Percentiles rank a stretch among this genome's conserved stretches.
phyloP scores from a whole-genome alignment of 2,888 invertebrate species.

The Smittia sp. region DNA sequence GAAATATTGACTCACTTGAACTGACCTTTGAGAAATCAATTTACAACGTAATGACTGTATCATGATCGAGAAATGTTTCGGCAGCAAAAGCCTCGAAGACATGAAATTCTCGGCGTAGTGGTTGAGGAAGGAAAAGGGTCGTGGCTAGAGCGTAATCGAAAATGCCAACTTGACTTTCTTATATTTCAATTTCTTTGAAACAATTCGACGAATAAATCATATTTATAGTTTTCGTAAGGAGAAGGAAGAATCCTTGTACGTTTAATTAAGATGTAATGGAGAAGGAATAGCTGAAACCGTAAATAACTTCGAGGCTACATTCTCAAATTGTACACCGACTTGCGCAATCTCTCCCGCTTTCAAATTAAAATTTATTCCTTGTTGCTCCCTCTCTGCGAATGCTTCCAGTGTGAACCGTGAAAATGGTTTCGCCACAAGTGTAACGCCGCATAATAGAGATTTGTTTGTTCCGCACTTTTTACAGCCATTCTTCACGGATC shows the following conservation, averaged over 20 bases:
- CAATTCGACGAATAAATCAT: slow-evolving; percentile 37
- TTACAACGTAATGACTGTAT: slow-evolving; percentile 35
- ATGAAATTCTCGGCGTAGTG: neutral
- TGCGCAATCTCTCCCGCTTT: neutral
- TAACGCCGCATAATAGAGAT: slow-evolving; percentile 37
- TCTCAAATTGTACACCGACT: slow-evolving; percentile 33
- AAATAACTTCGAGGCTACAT: slow-evolving; percentile 32
- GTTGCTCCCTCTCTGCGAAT: neutral
- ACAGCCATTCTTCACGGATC: slow-evolving; percentile 38
- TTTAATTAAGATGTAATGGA: slow-evolving; percentile 40
- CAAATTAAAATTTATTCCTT: slow-evolving; percentile 22
- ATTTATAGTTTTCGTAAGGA: slow-evolving; percentile 29
- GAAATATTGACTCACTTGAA: slow-evolving; percentile 36
- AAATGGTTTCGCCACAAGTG: slow-evolving; percentile 11
- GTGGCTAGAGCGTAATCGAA: neutral
- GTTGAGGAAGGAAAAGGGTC: neutral
- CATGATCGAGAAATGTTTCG: slow-evolving; percentile 4
- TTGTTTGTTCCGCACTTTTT: slow-evolving; percentile 39
- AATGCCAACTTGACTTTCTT: neutral
- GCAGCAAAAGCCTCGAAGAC: slow-evolving; percentile 22
- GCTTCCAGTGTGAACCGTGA: slow-evolving; percentile 26
- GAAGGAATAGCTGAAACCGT: slow-evolving; percentile 26
- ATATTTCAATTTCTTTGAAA: neutral
- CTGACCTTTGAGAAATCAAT: slow-evolving; percentile 36
- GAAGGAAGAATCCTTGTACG: neutral